These are phyloP conservation scores for Paragorgia papillata DNA, from an alignment of 92 coral and sea anemone genomes.

Conservation along the genomic window DNA sequence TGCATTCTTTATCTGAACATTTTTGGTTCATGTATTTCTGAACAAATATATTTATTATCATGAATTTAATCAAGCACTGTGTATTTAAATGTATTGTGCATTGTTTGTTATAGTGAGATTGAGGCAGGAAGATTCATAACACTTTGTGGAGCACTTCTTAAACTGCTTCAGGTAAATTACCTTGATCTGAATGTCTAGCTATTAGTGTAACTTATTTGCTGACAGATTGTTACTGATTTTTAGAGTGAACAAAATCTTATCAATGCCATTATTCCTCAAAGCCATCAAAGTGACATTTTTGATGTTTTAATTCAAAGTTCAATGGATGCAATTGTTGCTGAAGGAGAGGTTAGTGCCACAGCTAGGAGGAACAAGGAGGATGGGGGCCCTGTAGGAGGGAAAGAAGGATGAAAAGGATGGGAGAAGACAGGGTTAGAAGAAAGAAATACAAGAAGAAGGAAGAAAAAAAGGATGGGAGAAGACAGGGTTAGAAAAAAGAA, in stretches of 20 bases:
- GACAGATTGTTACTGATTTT: neutral
- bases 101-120: conserved; percentile 71
- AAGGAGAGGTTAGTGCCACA: conserved; percentile 77
- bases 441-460: too few relatives aligned
- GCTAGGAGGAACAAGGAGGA: too few relatives aligned
- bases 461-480: too few relatives aligned
- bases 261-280: conserved; percentile 84
- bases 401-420: too few relatives aligned
- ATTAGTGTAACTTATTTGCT: neutral
- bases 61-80: too few relatives aligned
- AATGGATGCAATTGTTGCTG: conserved; percentile 71
- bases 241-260: conserved; percentile 92
- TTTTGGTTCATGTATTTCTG: too few relatives aligned
- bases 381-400: too few relatives aligned
- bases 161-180: conserved; percentile 75
- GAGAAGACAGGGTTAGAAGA: too few relatives aligned
- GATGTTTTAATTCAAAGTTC: conserved; percentile 92
- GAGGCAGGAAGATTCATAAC: conserved; percentile 77
- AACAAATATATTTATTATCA: too few relatives aligned
- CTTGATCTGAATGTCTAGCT: neutral
- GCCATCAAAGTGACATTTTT: conserved; percentile 78
- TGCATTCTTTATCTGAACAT: too few relatives aligned
- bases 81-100: neutral
- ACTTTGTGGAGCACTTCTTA: conserved; percentile 79
- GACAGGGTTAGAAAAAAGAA: too few relatives aligned